A percentile compares a stretch with the other conserved stretches of the same genome.
Conservation (phyloP, 92 coral and sea anemone species). For the Porites lobata region DNA sequence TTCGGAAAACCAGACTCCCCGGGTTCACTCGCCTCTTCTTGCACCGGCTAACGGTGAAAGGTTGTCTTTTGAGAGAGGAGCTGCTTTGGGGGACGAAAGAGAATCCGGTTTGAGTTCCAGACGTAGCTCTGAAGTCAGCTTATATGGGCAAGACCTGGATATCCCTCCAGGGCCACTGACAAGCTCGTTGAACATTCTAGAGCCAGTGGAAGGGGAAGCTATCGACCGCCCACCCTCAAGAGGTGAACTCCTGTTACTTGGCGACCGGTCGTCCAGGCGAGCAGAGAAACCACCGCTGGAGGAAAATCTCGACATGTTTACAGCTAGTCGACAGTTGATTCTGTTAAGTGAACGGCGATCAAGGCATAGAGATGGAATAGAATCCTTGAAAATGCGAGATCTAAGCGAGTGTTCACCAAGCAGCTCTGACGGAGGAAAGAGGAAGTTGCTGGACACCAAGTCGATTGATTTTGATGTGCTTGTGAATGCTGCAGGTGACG, state of each 20-base stretch:
- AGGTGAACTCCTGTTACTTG: constrained; percentile 50
- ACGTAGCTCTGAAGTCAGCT: constrained; percentile 49
- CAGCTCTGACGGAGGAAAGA: constrained; percentile 87
- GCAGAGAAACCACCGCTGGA: constrained; percentile 41
- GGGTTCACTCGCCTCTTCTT: constrained; percentile 33
- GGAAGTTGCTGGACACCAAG: constrained; percentile 60
- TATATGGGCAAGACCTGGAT: constrained; percentile 55
- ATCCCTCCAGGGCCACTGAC: constrained; percentile 58
- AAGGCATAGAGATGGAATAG: constrained; percentile 63
- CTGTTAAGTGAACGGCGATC: constrained; percentile 77
- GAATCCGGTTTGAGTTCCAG: constrained; percentile 45
- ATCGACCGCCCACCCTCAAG: constrained; percentile 51
- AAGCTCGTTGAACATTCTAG: constrained; percentile 41
- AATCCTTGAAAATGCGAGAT: constrained; percentile 41
- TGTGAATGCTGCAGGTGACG: constrained; percentile 65
- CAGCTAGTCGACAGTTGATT: constrained; percentile 87
- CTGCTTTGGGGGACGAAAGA: constrained; percentile 27
- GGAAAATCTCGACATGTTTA: constrained; percentile 78
- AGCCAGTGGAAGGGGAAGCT: constrained; percentile 48
- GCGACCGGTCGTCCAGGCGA: constrained; percentile 32
- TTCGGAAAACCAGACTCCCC: constrained; percentile 4
- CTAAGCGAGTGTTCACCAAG: constrained; percentile 72
- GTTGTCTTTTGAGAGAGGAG: constrained; percentile 12
- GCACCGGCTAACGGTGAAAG: constrained; percentile 37
- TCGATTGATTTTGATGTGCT: constrained; percentile 84